Base-by-base conservation (phyloP, 2,888 invertebrate species). In the Eurytoma californica region DNA sequence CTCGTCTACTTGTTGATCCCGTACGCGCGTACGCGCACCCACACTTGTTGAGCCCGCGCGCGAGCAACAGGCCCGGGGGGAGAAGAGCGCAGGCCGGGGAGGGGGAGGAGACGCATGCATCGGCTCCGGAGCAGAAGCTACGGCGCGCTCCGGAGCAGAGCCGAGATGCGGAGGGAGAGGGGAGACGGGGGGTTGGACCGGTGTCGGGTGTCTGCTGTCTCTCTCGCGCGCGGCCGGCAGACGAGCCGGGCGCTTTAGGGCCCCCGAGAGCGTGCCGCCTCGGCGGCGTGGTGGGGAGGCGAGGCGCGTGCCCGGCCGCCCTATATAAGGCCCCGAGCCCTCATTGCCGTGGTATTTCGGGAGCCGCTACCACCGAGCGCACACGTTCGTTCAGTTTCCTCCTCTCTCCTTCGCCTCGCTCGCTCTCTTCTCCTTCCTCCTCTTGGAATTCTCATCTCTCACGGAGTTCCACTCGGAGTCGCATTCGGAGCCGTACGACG, bases 221-320 rank as follows among this genome's bases (percentile, higher is more conserved):
- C 70, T 70, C 70, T 24, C 30, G 53, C 55, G n/a, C 77, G 16
- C 58, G 24, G 12, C 39, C 61, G 72, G 75, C 61, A 79, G 79
- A 76, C 75, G 75, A 75, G 49, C 49, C 28, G 60, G 72, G 68
- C 73, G 65, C 78, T 78, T 73, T 79, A 79, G 87, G 87, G 86
- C 84, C 85, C 84, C 77, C 80, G 83, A 76, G 63, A 63, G 83
- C 74, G 74, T 75, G 74, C 72, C 70, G 74, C 47, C 66, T 68
- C 1, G 90, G 69, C 20, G 12, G 20, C 24, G 58, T 92, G 91
- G 93, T 92, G 93, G 93, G 92, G 92, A 91, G 89, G 90, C 92
- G 72, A 67, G 93, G 92, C 93, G 93, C 92, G 93, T 92, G 92
- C 92, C 92, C 92, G 92, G 91, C 83, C 81, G 85, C 57, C 73